Percentiles rank a stretch among this genome's conserved stretches.
phyloP scores from a whole-genome alignment of 2,113 vertebrate species.

The Chauna torquata region DNA sequence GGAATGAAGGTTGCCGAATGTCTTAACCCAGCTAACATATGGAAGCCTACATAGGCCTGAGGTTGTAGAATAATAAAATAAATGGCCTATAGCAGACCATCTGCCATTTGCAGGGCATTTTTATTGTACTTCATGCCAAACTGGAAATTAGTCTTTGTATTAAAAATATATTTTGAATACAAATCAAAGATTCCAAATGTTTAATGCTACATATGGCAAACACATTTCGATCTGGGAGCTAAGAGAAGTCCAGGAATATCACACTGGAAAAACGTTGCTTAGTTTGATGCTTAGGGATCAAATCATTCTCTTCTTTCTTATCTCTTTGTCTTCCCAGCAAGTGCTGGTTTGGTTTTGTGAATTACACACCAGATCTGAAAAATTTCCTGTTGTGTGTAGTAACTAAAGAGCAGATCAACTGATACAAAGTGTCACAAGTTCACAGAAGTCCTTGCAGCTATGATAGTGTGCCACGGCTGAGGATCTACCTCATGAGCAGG shows the following conservation, averaged over 20 bases:
- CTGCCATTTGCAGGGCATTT: conserved; percentile 74
- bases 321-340: not conserved
- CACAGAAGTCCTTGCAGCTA: not conserved
- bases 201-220: conserved; percentile 45
- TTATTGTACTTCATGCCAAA: conserved; percentile 68
- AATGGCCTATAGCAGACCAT: conserved; percentile 79
- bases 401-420: not conserved
- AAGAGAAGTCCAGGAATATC: not conserved
- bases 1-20: conserved; percentile 54
- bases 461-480: not conserved
- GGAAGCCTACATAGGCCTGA: conserved; percentile 65
- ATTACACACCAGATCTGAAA: not conserved
- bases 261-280: not conserved
- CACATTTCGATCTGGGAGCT: conserved; percentile 1
- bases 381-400: not conserved
- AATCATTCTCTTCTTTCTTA: not conserved
- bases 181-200: conserved; percentile 59
- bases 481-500: not conserved
- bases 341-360: not conserved
- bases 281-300: not conserved
- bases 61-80: conserved; percentile 84
- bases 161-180: conserved; percentile 74
- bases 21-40: conserved; percentile 74
- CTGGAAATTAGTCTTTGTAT: conserved; percentile 74
- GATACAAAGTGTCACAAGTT: rapidly evolving